Evolutionary conservation across 1,140 invertebrate species (phyloP).

Genomic region (Kradibia gibbosae): DNA sequence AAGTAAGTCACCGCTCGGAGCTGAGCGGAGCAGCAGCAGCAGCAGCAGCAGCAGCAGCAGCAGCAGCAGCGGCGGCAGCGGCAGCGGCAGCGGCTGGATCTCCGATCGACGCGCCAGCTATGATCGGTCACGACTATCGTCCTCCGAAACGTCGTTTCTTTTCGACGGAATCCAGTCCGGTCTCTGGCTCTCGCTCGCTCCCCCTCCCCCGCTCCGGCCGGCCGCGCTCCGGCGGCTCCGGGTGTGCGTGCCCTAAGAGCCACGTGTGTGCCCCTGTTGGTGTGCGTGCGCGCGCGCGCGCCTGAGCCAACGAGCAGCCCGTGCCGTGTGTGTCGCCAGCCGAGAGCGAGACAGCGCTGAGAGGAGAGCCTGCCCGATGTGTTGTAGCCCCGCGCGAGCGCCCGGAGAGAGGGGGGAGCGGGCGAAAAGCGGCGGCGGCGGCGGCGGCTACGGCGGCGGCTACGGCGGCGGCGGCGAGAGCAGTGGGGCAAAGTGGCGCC

Average conservation of each 20-base stretch:
- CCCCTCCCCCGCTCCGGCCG: slow-evolving; percentile 12
- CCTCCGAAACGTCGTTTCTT: slow-evolving; percentile 73
- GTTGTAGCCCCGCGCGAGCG: too few relatives aligned
- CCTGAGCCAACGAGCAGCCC: slow-evolving; percentile 4
- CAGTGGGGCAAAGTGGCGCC: slow-evolving; percentile 38
- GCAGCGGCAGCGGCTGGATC: slow-evolving; percentile 65
- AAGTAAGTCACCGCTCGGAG: background rate
- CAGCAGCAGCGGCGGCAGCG: slow-evolving; percentile 69
- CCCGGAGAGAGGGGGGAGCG: slow-evolving; percentile 48
- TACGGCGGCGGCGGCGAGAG: slow-evolving; percentile 35
- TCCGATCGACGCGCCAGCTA: slow-evolving; percentile 72
- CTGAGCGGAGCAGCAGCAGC: background rate
- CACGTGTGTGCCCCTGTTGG: background rate
- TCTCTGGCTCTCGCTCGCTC: slow-evolving; percentile 26
- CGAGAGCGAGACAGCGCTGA: slow-evolving; percentile 44
- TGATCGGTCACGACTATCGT: slow-evolving; percentile 73
- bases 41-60: slow-evolving; percentile 28
- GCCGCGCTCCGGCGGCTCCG: too few relatives aligned
- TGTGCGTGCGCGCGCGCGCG: slow-evolving; percentile 45
- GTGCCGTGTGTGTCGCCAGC: slow-evolving; percentile 47
- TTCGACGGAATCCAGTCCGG: slow-evolving; percentile 66
- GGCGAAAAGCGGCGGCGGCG: slow-evolving; percentile 38
- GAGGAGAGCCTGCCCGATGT: slow-evolving; percentile 39
- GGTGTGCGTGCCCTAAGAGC: background rate
- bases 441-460: slow-evolving; percentile 23